Evolutionary conservation across 2,888 invertebrate species (phyloP).

Genomic region (Cephalotes varians): DNA sequence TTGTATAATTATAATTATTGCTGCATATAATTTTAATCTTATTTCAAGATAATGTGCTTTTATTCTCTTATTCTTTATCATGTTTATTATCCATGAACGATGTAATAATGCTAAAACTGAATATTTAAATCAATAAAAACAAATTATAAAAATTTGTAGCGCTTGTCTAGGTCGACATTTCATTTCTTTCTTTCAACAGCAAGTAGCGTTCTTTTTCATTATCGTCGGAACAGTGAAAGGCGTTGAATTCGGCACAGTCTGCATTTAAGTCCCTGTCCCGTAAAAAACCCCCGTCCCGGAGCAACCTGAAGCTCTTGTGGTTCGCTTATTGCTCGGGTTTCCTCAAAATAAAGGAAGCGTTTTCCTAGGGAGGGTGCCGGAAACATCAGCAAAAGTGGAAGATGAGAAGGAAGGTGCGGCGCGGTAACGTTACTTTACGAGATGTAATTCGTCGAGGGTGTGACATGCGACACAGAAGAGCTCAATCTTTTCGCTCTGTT

Average conservation of each 20-base stretch:
- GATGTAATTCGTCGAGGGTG: slow-evolving; percentile 51
- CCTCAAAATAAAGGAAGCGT: slow-evolving; percentile 37
- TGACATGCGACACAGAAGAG: slow-evolving; percentile 49
- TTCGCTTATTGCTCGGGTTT: slow-evolving; percentile 34
- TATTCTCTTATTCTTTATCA: not conserved
- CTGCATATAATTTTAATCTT: not conserved
- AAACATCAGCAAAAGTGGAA: slow-evolving; percentile 11
- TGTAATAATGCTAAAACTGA: not conserved
- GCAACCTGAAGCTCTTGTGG: slow-evolving; percentile 22
- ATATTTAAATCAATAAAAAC: not conserved
- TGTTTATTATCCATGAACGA: not conserved
- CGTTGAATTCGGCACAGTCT: slow-evolving; percentile 18
- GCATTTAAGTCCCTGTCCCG: slow-evolving; percentile 25
- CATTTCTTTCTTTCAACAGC: not conserved
- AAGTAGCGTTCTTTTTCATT: slow-evolving; percentile 21
- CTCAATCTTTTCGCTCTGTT: slow-evolving; percentile 43
- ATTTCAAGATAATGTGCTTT: not conserved
- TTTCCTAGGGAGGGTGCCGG: slow-evolving; percentile 19
- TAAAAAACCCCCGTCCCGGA: slow-evolving; percentile 27
- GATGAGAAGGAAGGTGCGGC: slow-evolving; percentile 1
- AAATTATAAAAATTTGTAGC: not conserved
- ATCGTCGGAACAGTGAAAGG: not conserved
- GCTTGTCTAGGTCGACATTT: slow-evolving; percentile 9
- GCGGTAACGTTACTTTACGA: slow-evolving; percentile 48
- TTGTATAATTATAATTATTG: not conserved